These are phyloP conservation scores for Drosophila conformis DNA, from an alignment of 2,888 invertebrate genomes.

Conservation along the genomic window DNA sequence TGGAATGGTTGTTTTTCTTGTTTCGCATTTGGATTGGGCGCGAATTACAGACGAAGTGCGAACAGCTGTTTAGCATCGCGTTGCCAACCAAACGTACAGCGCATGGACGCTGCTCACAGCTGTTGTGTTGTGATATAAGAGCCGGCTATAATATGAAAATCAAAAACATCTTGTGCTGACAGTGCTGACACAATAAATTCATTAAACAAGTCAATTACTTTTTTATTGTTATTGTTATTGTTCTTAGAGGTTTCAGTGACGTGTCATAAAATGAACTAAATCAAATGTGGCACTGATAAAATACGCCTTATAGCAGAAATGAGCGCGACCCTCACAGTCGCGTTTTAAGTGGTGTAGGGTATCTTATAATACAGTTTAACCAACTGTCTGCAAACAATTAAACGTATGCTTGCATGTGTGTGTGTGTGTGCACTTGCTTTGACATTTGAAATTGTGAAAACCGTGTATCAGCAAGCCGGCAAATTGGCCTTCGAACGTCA, in stretches of 20 bases:
- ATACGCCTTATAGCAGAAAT: background rate
- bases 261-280: constrained; percentile 22
- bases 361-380: constrained; percentile 5
- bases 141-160: constrained; percentile 10
- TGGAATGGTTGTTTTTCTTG: constrained; percentile 2
- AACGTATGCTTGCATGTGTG: background rate
- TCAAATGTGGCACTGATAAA: constrained; percentile 4
- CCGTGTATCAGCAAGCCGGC: constrained; percentile 45
- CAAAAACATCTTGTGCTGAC: constrained; percentile 20
- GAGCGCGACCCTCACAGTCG: no score
- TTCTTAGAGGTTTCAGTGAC: background rate
- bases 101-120: constrained; percentile 15
- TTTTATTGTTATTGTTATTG: constrained; percentile 9
- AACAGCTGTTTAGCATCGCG: constrained; percentile 56
- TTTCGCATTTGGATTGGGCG: constrained; percentile 4
- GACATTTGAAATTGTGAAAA: constrained; percentile 42
- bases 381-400: constrained; percentile 19
- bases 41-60: constrained; percentile 32
- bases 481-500: constrained; percentile 45
- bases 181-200: background rate
- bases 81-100: constrained; percentile 53
- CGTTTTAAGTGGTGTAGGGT: constrained; percentile 32
- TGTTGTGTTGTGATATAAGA: constrained; percentile 56
- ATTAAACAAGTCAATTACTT: constrained; percentile 31
- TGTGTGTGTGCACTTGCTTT: constrained; percentile 9